Base-by-base conservation (phyloP, 2,888 invertebrate genomes). In the Xanthorhoe designata region DNA sequence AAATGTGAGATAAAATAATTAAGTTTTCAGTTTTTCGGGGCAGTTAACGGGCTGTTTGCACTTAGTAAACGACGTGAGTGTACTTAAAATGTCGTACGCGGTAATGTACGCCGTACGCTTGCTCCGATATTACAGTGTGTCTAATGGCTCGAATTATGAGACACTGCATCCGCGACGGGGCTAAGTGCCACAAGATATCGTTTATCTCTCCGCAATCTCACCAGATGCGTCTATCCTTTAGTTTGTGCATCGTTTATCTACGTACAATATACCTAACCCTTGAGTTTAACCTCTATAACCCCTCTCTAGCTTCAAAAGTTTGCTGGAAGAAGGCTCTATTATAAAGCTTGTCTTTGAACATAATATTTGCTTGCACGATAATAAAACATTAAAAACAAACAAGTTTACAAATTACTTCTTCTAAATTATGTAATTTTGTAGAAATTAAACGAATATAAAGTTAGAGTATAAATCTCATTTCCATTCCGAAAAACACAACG, bases 121-220 rank as follows among this genome's bases (percentile, higher is more conserved):
- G 74, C 72, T 71, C 70, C 68, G 76, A 82, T 84, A 83, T 84
- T 81, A 82, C 80, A 82, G 76, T 74, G 77, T 74, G 69, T 76
- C 69, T 71, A 72, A 76, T 68, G 76, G 64, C 68, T 74, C 74
- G 75, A 78, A 74, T 79, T 80, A 82, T 79, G 73, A 76, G 67
- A 65, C 75, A 79, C 79, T 81, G 79, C 80, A 77, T 76, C 71
- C 60, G 53, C 15, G 64, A 75, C 69, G 73, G 63, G 72, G 73
- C 71, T 75, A 78, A 77, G 76, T 72, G 73, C 75, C 69, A 67
- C 47, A 29, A 56, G 47, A 67, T 55, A 63, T 52, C 55, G 52
- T 56, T 60, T 56, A 56, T 63, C 55, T 53, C 52, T 9, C 72
- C 71, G 70, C 75, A 70, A 76, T 76, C 70, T 71, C 67, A 71